Conservation (phyloP, 2,113 vertebrate genomes). For the Forbesichthys agassizii region DNA sequence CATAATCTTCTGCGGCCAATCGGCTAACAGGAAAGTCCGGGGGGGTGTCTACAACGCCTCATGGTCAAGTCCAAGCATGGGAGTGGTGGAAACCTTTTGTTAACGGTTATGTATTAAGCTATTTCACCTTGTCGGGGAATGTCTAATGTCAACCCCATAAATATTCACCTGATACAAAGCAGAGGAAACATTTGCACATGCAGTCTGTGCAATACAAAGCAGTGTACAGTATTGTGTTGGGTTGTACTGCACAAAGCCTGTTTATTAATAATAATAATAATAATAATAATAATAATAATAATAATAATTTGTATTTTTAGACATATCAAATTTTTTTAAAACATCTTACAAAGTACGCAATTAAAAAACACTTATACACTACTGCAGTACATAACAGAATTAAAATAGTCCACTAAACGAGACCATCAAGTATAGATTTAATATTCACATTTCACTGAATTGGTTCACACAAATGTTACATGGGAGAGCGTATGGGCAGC, state of each 20-base stretch:
- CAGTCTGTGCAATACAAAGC: too few relatives aligned
- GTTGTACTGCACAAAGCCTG: too few relatives aligned
- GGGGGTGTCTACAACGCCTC: not conserved
- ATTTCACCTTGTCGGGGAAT: not conserved
- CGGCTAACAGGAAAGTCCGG: not conserved
- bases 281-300: too few relatives aligned
- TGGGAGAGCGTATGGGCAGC: not conserved
- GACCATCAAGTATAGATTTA: not conserved
- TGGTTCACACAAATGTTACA: not conserved
- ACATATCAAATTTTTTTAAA: too few relatives aligned
- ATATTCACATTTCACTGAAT: not conserved
- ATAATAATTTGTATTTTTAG: too few relatives aligned
- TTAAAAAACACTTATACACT: too few relatives aligned
- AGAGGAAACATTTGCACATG: too few relatives aligned
- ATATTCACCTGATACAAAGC: not conserved
- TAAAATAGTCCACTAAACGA: not conserved
- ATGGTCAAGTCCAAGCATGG: slow-evolving; percentile 20
- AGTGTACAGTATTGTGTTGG: too few relatives aligned
- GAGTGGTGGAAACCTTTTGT: slow-evolving; percentile 5
- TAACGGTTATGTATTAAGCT: slow-evolving; percentile 23
- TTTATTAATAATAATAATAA: too few relatives aligned
- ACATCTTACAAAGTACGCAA: too few relatives aligned
- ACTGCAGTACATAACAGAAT: too few relatives aligned
- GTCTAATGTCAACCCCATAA: not conserved
- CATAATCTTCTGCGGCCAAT: not conserved